Evolutionary conservation across 2,113 vertebrate species (phyloP).

Genomic region (Oreotrochilus melanogaster): DNA sequence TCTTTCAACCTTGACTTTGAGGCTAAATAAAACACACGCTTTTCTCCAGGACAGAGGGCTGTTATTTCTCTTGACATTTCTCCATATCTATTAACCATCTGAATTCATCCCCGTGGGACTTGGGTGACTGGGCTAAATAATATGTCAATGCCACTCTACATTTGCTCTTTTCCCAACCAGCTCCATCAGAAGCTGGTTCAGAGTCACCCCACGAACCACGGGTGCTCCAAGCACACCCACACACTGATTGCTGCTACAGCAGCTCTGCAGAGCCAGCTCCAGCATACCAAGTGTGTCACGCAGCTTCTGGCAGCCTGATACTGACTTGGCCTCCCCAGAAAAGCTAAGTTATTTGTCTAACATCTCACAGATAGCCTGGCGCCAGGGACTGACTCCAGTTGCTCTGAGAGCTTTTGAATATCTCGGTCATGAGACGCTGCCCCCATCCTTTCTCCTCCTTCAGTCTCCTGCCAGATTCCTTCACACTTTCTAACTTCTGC

Average conservation of each 20-base stretch:
- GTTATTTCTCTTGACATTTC: neutral
- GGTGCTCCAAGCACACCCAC: neutral
- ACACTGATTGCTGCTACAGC: neutral
- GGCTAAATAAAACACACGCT: neutral
- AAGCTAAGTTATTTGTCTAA: neutral
- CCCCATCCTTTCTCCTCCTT: neutral
- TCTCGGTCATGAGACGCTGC: neutral
- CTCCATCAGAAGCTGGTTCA: neutral
- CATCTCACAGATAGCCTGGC: neutral
- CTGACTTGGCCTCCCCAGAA: neutral
- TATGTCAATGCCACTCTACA: fast-evolving
- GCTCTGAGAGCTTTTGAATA: neutral
- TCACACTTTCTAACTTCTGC: neutral
- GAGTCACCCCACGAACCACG: neutral
- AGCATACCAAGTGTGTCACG: neutral
- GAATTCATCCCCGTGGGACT: neutral
- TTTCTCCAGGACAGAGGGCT: neutral
- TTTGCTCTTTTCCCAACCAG: neutral
- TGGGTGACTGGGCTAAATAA: neutral
- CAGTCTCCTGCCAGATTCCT: neutral
- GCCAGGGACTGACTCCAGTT: neutral
- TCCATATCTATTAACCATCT: neutral
- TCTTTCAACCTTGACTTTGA: neutral
- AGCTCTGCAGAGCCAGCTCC: neutral
- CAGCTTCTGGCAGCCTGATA: neutral